Conservation (phyloP, 2,888 invertebrate genomes). For the Bombylius discolor region DNA sequence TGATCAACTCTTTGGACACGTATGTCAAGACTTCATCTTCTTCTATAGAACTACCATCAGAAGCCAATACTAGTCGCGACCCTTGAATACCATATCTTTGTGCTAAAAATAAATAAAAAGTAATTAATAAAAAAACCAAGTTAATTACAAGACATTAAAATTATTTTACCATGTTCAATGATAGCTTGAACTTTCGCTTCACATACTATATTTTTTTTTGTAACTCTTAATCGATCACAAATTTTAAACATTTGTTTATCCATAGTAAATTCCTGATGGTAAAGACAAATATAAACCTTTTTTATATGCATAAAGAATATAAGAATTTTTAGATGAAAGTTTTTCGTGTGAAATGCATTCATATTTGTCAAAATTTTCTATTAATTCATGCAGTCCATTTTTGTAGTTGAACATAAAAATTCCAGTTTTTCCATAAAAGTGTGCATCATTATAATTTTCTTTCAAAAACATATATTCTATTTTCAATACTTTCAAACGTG, state of each 20-base stretch:
- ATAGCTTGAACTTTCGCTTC: not conserved
- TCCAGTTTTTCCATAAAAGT: too few relatives aligned
- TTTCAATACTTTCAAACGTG: not conserved
- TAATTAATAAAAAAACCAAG: not conserved
- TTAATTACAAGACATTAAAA: not conserved
- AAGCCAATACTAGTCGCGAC: not conserved
- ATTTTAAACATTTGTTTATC: not conserved
- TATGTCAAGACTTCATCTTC: not conserved
- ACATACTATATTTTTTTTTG: not conserved
- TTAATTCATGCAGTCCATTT: too few relatives aligned
- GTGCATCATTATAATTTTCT: not conserved
- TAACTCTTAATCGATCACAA: not conserved
- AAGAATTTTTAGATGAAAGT: too few relatives aligned
- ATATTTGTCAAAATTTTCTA: too few relatives aligned
- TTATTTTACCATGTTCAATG: not conserved
- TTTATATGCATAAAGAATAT: too few relatives aligned
- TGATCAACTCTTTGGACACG: not conserved
- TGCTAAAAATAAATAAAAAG: not conserved
- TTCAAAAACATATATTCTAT: not conserved
- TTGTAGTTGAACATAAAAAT: too few relatives aligned
- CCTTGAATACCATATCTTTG: not conserved
- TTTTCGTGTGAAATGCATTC: too few relatives aligned
- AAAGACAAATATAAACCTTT: too few relatives aligned
- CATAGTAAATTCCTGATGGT: too few relatives aligned
- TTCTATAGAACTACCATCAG: not conserved